Conservation (phyloP, 1,140 invertebrate species). For the Littorina saxatilis region DNA sequence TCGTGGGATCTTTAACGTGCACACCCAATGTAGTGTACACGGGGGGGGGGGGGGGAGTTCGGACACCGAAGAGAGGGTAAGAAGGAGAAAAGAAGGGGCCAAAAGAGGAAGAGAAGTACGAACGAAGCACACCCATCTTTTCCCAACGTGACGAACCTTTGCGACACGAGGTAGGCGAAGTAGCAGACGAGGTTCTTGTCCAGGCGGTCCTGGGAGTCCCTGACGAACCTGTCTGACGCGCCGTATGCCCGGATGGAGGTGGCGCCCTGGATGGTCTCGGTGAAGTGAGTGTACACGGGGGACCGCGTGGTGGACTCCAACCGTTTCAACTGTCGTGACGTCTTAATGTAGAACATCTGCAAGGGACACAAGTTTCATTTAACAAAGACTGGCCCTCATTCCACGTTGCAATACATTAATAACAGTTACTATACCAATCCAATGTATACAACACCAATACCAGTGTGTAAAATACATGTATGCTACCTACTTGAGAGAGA, state of each 20-base stretch:
- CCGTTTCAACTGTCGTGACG: conserved; percentile 78
- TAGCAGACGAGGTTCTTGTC: conserved; percentile 75
- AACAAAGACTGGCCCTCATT: too few relatives aligned
- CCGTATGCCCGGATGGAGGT: conserved; percentile 80
- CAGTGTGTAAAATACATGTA: too few relatives aligned
- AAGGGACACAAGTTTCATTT: background rate
- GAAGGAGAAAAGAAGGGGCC: background rate
- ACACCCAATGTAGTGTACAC: too few relatives aligned
- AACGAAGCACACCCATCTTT: background rate
- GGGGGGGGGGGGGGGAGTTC: too few relatives aligned
- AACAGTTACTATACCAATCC: too few relatives aligned
- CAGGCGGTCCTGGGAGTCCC: conserved; percentile 72
- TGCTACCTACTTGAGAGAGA: too few relatives aligned
- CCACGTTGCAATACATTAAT: too few relatives aligned
- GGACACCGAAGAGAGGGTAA: too few relatives aligned
- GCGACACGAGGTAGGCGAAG: conserved; percentile 63
- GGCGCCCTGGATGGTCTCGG: conserved; percentile 78
- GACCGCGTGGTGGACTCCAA: conserved; percentile 78
- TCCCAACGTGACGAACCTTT: conserved; percentile 48
- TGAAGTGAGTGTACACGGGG: conserved; percentile 78
- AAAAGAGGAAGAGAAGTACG: background rate
- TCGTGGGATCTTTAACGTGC: too few relatives aligned
- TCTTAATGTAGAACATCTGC: conserved; percentile 77
- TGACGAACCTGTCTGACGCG: conserved; percentile 76
- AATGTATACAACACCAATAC: too few relatives aligned